These are phyloP conservation scores for Lepisosteus osseus DNA, from an alignment of 2,113 vertebrate species.

Conservation along the genomic window DNA sequence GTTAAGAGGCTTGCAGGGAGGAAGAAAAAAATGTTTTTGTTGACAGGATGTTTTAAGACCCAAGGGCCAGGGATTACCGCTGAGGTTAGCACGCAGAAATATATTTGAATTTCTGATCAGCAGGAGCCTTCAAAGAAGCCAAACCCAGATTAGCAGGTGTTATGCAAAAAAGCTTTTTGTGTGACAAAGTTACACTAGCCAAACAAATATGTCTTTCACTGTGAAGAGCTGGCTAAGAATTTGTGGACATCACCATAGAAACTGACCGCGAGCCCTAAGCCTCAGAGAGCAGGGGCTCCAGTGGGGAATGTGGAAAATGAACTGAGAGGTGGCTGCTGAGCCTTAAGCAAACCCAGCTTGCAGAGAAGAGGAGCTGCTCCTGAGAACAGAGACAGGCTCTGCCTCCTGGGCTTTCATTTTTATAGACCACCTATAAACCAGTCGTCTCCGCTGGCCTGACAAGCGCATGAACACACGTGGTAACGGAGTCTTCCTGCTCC, in stretches of 20 bases:
- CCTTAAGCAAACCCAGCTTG: slow-evolving; percentile 53
- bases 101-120: slow-evolving; percentile 90
- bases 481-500: slow-evolving; percentile 16
- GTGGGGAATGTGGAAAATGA: slow-evolving; percentile 67
- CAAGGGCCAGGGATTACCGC: slow-evolving; percentile 75
- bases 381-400: slow-evolving; percentile 40
- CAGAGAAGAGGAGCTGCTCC: slow-evolving; percentile 43
- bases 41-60: slow-evolving; percentile 72
- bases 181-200: slow-evolving; percentile 78
- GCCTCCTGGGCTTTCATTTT: slow-evolving; percentile 37
- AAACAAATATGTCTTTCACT: slow-evolving; percentile 95
- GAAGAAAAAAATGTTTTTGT: slow-evolving; percentile 71
- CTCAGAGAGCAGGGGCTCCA: slow-evolving; percentile 47
- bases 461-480: slow-evolving; percentile 31
- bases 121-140: slow-evolving; percentile 66
- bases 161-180: slow-evolving; percentile 76
- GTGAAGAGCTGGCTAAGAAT: slow-evolving; percentile 80
- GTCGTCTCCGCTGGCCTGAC: slow-evolving; percentile 24
- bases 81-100: slow-evolving; percentile 83
- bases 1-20: slow-evolving; percentile 57
- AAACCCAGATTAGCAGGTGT: slow-evolving; percentile 84
- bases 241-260: slow-evolving; percentile 81
- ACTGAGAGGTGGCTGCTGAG: slow-evolving; percentile 55
- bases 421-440: slow-evolving; percentile 56
- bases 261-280: slow-evolving; percentile 67